Percentiles rank a stretch among this genome's conserved stretches.
Conservation (phyloP, 2,888 invertebrate genomes). For the Tholera decimalis region DNA sequence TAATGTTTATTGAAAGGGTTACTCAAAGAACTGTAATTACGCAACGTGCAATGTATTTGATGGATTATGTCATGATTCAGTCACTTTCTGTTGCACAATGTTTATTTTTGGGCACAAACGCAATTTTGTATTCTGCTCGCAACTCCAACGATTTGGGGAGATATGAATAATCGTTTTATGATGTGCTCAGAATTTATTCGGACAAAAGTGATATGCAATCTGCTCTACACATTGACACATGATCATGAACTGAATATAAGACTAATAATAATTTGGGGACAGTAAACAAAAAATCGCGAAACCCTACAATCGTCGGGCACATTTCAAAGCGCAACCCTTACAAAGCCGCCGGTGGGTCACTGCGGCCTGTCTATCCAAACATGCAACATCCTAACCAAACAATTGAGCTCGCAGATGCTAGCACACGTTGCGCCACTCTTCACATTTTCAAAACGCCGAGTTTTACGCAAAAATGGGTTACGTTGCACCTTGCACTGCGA, state of each 20-base stretch:
- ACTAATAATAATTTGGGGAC: conserved; percentile 41
- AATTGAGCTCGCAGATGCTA: conserved; percentile 84
- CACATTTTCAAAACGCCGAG: conserved; percentile 80
- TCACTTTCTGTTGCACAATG: conserved; percentile 63
- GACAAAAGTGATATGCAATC: conserved; percentile 48
- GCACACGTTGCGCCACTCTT: conserved; percentile 84
- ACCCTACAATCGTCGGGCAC: conserved; percentile 74
- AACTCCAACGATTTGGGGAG: conserved; percentile 47
- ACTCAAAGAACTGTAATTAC: conserved; percentile 75
- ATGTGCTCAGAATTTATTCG: conserved; percentile 47
- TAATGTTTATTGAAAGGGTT: conserved; percentile 74
- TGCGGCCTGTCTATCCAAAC: conserved; percentile 72
- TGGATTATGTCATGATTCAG: conserved; percentile 68
- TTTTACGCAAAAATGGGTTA: conserved; percentile 89
- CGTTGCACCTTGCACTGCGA: conserved; percentile 85
- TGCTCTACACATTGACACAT: conserved; percentile 38
- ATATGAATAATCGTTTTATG: conserved; percentile 61
- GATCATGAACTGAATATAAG: conserved; percentile 39
- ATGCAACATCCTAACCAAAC: conserved; percentile 87
- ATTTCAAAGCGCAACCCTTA: conserved; percentile 82
- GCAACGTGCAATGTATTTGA: conserved; percentile 72
- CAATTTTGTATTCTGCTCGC: conserved; percentile 55
- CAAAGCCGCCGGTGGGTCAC: conserved; percentile 76
- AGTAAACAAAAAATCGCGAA: conserved; percentile 48
- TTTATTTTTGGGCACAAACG: conserved; percentile 59